Evolutionary conservation across 2,888 invertebrate genomes (phyloP).

Genomic region (Pinctada fucata): DNA sequence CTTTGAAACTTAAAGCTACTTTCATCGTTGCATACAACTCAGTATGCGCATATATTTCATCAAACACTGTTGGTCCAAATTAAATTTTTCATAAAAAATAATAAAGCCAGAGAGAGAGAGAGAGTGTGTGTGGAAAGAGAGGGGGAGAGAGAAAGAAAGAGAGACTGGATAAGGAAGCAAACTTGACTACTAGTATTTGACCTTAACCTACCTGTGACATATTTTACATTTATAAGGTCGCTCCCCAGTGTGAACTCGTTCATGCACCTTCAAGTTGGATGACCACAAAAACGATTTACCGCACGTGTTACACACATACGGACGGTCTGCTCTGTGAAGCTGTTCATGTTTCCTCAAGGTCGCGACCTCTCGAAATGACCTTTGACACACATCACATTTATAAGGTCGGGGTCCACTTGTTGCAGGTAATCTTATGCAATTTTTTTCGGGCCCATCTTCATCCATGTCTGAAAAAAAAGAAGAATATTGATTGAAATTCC

Average conservation of each 20-base stretch:
- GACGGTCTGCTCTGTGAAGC: slow-evolving; percentile 68
- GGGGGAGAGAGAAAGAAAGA: too few relatives aligned
- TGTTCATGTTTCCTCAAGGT: slow-evolving; percentile 70
- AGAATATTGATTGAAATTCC: background rate
- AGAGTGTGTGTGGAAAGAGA: too few relatives aligned
- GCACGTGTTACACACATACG: slow-evolving; percentile 69
- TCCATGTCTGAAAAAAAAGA: slow-evolving; percentile 57
- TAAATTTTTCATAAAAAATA: too few relatives aligned
- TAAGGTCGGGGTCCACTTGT: slow-evolving; percentile 64
- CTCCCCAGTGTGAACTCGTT: slow-evolving; percentile 68
- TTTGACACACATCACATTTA: slow-evolving; percentile 69
- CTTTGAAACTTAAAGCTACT: too few relatives aligned
- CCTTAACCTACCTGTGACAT: slow-evolving; percentile 61
- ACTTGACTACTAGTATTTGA: too few relatives aligned
- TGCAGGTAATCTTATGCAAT: slow-evolving; percentile 55
- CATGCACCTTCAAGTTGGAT: slow-evolving; percentile 70
- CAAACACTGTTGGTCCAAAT: too few relatives aligned
- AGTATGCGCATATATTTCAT: too few relatives aligned
- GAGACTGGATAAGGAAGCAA: too few relatives aligned
- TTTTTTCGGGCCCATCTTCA: slow-evolving; percentile 56
- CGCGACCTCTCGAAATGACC: slow-evolving; percentile 69
- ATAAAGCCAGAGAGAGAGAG: too few relatives aligned
- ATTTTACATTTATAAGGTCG: slow-evolving; percentile 70
- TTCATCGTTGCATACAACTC: too few relatives aligned
- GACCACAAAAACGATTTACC: slow-evolving; percentile 72